Evolutionary conservation across 2,888 invertebrate species (phyloP).

Genomic region (Aproaerema taeniolella): DNA sequence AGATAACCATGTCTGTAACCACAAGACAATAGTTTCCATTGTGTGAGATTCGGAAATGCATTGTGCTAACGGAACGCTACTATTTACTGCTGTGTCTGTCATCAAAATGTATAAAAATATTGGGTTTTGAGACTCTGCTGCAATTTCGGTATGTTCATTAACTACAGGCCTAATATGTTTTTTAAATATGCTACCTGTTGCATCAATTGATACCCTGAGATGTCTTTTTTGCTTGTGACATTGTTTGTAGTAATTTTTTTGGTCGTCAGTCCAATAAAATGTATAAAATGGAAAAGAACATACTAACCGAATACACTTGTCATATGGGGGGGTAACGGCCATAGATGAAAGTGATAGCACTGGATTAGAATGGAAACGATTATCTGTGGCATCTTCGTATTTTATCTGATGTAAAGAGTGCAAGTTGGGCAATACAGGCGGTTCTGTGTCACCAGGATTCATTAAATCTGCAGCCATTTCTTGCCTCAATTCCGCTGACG

Average conservation of each 20-base stretch:
- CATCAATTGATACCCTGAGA: constrained; percentile 6
- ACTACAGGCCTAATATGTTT: constrained; percentile 15
- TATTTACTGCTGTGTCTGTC: constrained; percentile 14
- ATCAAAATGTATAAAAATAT: constrained; percentile 15
- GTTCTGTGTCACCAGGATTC: not conserved
- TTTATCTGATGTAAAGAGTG: not conserved
- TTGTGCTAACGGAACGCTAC: constrained; percentile 13
- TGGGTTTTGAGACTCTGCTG: constrained; percentile 13
- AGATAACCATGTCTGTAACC: constrained; percentile 13
- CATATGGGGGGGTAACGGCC: not conserved
- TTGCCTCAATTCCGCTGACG: not conserved
- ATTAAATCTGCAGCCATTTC: not conserved
- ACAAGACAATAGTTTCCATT: constrained; percentile 12
- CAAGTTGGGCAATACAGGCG: not conserved
- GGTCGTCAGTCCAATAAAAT: constrained; percentile 15
- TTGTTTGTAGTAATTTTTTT: constrained; percentile 15
- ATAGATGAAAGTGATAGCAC: not conserved
- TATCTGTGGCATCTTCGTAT: not conserved
- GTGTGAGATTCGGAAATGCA: constrained; percentile 14
- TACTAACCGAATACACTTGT: constrained; percentile 11
- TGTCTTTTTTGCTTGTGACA: constrained; percentile 10
- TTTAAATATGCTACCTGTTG: constrained; percentile 16
- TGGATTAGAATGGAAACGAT: not conserved
- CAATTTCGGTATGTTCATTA: constrained; percentile 16
- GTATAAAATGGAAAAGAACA: constrained; percentile 16